Conservation (phyloP, 2,797 vertebrate genomes). For the Australoheros facetus region DNA sequence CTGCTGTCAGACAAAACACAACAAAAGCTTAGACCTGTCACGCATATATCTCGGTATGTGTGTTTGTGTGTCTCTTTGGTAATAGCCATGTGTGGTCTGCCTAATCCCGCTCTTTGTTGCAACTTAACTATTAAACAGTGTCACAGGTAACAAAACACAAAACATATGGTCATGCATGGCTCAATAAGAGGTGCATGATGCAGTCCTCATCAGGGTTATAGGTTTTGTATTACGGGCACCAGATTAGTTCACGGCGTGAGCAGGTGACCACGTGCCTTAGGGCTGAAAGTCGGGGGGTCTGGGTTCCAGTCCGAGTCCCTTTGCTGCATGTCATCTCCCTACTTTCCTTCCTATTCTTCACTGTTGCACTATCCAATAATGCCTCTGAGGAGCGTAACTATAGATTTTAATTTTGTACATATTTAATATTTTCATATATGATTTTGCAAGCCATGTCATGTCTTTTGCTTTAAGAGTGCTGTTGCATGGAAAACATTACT, state of each 20-base stretch:
- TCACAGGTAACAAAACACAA: slow-evolving; percentile 54
- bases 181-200: slow-evolving; percentile 28
- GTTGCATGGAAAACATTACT: background rate
- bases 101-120: slow-evolving; percentile 63
- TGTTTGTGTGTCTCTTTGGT: slow-evolving; percentile 58
- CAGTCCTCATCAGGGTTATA: slow-evolving; percentile 8
- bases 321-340: no score
- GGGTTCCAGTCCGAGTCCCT: no score
- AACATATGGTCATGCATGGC: slow-evolving; percentile 22
- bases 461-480: background rate
- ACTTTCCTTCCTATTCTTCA: no score
- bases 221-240: background rate
- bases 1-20: slow-evolving; percentile 76
- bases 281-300: no score
- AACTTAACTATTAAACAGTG: slow-evolving; percentile 49
- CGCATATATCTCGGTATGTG: slow-evolving; percentile 45
- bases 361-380: background rate
- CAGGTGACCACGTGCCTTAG: no score
- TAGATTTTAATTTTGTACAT: background rate
- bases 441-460: background rate
- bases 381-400: background rate
- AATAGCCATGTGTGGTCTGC: slow-evolving; percentile 66
- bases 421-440: background rate
- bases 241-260: no score
- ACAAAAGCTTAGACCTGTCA: slow-evolving; percentile 76